phyloP scores from a whole-genome alignment of 2,113 vertebrate genomes.

The Tyrannus savana region DNA sequence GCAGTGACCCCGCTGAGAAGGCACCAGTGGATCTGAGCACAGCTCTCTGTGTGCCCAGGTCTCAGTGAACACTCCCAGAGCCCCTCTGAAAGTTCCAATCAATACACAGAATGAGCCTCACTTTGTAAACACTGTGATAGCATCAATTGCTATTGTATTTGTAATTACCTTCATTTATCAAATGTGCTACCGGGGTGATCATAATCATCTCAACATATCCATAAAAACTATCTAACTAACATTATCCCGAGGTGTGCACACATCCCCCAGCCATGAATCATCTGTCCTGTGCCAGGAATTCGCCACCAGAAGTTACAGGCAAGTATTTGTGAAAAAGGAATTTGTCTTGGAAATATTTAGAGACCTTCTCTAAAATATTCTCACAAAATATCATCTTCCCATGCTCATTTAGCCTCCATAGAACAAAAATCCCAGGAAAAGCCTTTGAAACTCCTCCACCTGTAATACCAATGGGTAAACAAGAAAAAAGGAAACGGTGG shows the following conservation, averaged over 20 bases:
- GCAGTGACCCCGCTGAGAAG: rapidly evolving
- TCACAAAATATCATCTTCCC: not conserved
- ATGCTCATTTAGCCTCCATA: rapidly evolving
- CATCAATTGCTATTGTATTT: constrained; percentile 49
- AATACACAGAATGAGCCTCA: not conserved
- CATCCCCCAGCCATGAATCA: not conserved
- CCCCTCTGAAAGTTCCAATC: not conserved
- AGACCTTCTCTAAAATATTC: not conserved
- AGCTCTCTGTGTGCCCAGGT: not conserved
- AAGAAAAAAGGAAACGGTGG: not conserved
- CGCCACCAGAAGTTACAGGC: not conserved
- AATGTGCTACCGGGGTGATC: constrained; percentile 1
- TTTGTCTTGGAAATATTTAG: not conserved
- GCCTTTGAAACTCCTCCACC: not conserved
- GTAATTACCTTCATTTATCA: constrained; percentile 51
- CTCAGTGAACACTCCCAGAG: not conserved
- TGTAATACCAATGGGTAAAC: not conserved
- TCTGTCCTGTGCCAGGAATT: not conserved
- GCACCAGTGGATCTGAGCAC: rapidly evolving
- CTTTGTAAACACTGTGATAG: not conserved
- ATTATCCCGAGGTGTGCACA: not conserved
- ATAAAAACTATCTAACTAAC: not conserved
- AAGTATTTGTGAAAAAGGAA: not conserved
- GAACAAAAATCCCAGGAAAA: not conserved
- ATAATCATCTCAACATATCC: constrained; percentile 5